Evolutionary conservation across 2,113 vertebrate genomes (phyloP).

Genomic region (Aptenodytes forsteri): DNA sequence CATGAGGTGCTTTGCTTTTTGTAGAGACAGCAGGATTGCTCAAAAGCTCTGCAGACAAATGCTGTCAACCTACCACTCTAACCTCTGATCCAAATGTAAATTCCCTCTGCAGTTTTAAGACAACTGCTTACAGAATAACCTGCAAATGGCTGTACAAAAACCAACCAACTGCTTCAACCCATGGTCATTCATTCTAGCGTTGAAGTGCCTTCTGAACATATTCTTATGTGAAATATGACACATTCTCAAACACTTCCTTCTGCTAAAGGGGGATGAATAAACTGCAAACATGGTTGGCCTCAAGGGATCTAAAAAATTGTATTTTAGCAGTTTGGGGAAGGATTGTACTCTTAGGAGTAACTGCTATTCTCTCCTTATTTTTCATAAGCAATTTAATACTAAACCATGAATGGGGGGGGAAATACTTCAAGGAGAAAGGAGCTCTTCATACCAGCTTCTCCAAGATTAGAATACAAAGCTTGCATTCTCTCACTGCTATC

Average conservation of each 20-base stretch:
- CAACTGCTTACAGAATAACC: neutral
- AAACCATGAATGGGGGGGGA: neutral
- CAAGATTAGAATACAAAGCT: neutral
- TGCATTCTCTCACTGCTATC: neutral
- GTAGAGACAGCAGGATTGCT: neutral
- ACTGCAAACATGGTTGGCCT: neutral
- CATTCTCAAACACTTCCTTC: neutral
- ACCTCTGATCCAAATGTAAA: neutral
- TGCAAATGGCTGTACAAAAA: neutral
- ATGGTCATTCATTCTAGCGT: accelerated
- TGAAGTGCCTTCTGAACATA: neutral
- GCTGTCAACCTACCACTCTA: neutral
- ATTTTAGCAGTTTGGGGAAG: neutral
- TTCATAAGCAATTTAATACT: neutral
- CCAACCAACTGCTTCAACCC: neutral
- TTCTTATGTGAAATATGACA: neutral
- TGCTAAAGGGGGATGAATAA: neutral
- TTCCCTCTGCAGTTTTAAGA: neutral
- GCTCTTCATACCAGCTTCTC: neutral
- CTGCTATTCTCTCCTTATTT: neutral
- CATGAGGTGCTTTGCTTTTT: neutral
- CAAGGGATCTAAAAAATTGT: neutral
- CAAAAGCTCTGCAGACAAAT: neutral
- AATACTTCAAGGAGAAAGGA: neutral
- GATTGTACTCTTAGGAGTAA: neutral